These are phyloP conservation scores for Hyperoodon ampullatus DNA, from an alignment of 2,113 vertebrate genomes.

Conservation along the genomic window DNA sequence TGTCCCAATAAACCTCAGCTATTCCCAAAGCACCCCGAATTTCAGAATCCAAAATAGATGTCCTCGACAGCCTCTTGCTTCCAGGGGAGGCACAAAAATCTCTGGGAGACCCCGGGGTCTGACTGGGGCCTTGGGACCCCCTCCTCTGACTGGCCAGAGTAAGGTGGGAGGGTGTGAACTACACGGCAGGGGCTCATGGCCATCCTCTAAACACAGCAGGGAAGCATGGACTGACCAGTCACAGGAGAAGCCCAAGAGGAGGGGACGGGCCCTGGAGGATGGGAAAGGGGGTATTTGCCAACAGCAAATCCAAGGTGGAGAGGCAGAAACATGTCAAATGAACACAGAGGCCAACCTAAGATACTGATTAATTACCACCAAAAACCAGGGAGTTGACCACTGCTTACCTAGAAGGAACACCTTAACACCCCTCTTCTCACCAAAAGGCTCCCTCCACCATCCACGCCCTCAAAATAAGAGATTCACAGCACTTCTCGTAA, in stretches of 20 bases:
- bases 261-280: neutral
- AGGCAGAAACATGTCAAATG: neutral
- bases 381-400: neutral
- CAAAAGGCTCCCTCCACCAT: neutral
- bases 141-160: neutral
- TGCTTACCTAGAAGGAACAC: neutral
- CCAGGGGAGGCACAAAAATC: neutral
- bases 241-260: neutral
- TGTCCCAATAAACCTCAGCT: neutral
- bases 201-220: neutral
- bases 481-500: neutral
- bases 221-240: neutral
- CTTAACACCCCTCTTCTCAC: neutral
- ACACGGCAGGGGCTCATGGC: neutral
- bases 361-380: neutral
- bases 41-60: neutral
- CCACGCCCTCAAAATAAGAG: neutral
- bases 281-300: neutral
- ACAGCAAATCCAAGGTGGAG: neutral
- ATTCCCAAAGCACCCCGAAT: neutral
- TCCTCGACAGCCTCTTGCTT: neutral
- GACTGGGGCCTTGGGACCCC: neutral
- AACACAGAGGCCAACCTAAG: neutral
- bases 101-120: neutral
- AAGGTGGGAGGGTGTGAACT: neutral